phyloP scores from a whole-genome alignment of 2,797 vertebrate genomes.

The Fistularia tabacaria region DNA sequence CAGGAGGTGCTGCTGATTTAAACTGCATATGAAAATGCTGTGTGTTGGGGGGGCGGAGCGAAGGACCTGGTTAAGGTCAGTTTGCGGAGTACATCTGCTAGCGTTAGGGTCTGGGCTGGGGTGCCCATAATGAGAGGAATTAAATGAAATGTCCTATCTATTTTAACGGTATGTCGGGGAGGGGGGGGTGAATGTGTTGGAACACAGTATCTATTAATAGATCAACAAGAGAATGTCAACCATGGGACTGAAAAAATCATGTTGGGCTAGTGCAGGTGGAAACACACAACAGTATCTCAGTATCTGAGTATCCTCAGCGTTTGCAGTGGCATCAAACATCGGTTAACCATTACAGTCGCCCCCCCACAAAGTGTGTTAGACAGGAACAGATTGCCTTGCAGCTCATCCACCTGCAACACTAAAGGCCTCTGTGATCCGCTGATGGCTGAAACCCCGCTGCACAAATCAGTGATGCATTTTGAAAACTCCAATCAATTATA shows the following conservation, averaged over 20 bases:
- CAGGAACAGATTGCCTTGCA: slow-evolving; percentile 68
- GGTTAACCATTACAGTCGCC: slow-evolving; percentile 22
- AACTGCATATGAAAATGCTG: no score
- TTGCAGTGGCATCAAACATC: slow-evolving; percentile 31
- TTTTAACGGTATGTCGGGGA: no score
- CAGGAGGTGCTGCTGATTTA: no score
- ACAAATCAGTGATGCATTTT: slow-evolving; percentile 19
- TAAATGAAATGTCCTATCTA: no score
- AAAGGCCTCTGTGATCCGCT: slow-evolving; percentile 51
- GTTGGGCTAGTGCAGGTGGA: slow-evolving; percentile 8
- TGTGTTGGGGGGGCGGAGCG: no score
- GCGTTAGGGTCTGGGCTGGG: no score
- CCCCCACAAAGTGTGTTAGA: slow-evolving; percentile 58
- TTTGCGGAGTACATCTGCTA: no score
- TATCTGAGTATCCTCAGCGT: slow-evolving; percentile 35
- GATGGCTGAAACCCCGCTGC: slow-evolving; percentile 31
- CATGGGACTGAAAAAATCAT: slow-evolving; percentile 10
- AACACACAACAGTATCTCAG: slow-evolving; percentile 15
- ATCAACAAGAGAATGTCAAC: slow-evolving; percentile 22
- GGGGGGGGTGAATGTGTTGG: no score
- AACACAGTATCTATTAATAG: slow-evolving; percentile 12
- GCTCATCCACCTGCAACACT: slow-evolving; percentile 55
- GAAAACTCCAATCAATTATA: slow-evolving; percentile 35
- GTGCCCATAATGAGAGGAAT: no score
- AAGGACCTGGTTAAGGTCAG: no score